Evolutionary conservation across 2,888 invertebrate genomes (phyloP).

Genomic region (Thereva unica): DNA sequence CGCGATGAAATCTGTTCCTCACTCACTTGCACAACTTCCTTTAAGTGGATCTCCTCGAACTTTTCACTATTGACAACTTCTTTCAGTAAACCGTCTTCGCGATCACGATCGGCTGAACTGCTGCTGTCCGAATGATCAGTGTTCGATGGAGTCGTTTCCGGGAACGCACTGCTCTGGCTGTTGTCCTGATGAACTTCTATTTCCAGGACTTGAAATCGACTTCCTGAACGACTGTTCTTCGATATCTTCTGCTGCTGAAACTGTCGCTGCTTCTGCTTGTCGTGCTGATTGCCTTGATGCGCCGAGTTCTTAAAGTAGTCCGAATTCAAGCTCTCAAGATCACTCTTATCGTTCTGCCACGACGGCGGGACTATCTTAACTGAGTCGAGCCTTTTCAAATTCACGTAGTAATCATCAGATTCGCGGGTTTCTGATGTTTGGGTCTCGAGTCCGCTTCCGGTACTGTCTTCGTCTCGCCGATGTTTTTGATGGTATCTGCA

Average conservation of each 20-base stretch:
- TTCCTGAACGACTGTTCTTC: background rate
- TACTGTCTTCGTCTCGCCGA: conserved; percentile 39
- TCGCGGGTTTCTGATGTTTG: conserved; percentile 48
- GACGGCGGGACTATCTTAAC: conserved; percentile 39
- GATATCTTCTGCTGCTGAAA: conserved; percentile 38
- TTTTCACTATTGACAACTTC: conserved; percentile 15
- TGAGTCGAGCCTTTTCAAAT: conserved; percentile 56
- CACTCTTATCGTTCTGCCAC: conserved; percentile 58
- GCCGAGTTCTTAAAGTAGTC: conserved; percentile 58
- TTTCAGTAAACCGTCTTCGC: conserved; percentile 43
- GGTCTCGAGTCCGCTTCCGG: conserved; percentile 44
- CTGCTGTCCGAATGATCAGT: conserved; percentile 55
- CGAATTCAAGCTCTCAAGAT: conserved; percentile 58
- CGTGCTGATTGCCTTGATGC: conserved; percentile 55
- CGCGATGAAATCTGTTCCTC: background rate
- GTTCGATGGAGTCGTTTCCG: conserved; percentile 55
- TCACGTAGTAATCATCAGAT: conserved; percentile 56
- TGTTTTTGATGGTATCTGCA: conserved; percentile 24
- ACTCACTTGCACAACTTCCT: background rate
- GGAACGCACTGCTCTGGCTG: conserved; percentile 55
- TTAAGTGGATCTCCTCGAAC: background rate
- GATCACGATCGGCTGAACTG: conserved; percentile 52
- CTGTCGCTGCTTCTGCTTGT: conserved; percentile 47
- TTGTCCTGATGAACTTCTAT: conserved; percentile 46
- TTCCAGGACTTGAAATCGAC: conserved; percentile 38